Evolutionary conservation across 2,797 vertebrate species (phyloP), one percentile per base, ranked within the genome.

Genomic region (Oryzias sinensis): DNA sequence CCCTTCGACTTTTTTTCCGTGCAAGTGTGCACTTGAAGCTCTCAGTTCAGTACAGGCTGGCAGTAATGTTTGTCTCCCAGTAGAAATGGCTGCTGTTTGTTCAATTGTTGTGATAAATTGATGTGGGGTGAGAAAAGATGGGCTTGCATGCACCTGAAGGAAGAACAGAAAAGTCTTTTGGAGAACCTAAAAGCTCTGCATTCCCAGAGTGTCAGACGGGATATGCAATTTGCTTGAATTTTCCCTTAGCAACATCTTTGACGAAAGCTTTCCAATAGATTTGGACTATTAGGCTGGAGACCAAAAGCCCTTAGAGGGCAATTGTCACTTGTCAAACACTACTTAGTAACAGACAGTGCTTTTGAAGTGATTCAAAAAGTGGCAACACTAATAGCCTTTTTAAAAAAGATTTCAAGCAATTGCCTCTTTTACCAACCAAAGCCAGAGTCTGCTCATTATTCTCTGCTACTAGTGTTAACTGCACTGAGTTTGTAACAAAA

Each of bases 51-150:
- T 59, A 55, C 79, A 85, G 83, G 73, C 74, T 73, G 79, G 70
- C 66, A 58, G 82, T 87, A 84, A 87, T 87, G 82, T 77, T 81
- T 66, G 64, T 77, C 55, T 79, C 77, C 79, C 71, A 56, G 73
- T 84, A 81, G 84, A 87, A 89, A 87, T 83, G 64, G 70, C 71
- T 78, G 81, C 74, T 83, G 81, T 89, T 89, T 89, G 83, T 86
- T 83, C 81, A 88, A 77, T 84, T 89, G 87, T 90, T 88, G 76
- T 85, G 79, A 81, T 81, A 83, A 87, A 89, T 89, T 83, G 81
- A 84, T 86, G 83, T 69, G 68, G 58, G 70, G 62, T 70, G 67
- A 69, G 78, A 75, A 85, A 81, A 77, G 65, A 87, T 77, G 77
- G 70, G 76, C 52, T 86, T 88, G 85, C 83, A 79, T 80, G 76